These are phyloP conservation scores for Polydrusus pterygomalis DNA, from an alignment of 2,888 invertebrate genomes.

Conservation along the genomic window DNA sequence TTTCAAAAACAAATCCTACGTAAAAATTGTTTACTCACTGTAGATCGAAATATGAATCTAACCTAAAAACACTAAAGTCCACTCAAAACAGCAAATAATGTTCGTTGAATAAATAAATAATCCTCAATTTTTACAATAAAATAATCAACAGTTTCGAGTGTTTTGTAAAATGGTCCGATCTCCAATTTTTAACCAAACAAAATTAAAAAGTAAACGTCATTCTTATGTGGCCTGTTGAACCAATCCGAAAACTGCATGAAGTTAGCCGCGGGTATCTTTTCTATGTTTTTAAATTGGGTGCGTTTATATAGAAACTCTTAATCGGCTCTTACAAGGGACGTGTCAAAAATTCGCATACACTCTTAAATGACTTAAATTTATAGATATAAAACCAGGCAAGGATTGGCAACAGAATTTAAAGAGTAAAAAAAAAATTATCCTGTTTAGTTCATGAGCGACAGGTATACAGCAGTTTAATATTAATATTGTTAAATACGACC, in stretches of 20 bases:
- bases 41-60: neutral
- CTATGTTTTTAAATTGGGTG: neutral
- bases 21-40: too few relatives aligned
- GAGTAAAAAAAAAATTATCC: neutral
- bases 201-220: conserved; percentile 36
- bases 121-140: conserved; percentile 7
- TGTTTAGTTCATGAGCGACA: too few relatives aligned
- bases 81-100: neutral
- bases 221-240: conserved; percentile 32
- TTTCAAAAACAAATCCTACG: too few relatives aligned
- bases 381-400: too few relatives aligned
- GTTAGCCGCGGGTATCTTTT: neutral
- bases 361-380: too few relatives aligned
- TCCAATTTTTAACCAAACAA: too few relatives aligned
- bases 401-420: neutral
- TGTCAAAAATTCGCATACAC: too few relatives aligned
- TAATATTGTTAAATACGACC: neutral
- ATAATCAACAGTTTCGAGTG: neutral
- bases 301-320: conserved; percentile 3
- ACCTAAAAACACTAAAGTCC: conserved; percentile 9
- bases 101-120: neutral
- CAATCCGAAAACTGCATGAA: conserved; percentile 23
- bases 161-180: neutral
- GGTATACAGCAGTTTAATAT: too few relatives aligned
- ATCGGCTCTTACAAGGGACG: too few relatives aligned